phyloP scores from a whole-genome alignment of 2,888 invertebrate genomes.

The Lasioglossum figueresi region DNA sequence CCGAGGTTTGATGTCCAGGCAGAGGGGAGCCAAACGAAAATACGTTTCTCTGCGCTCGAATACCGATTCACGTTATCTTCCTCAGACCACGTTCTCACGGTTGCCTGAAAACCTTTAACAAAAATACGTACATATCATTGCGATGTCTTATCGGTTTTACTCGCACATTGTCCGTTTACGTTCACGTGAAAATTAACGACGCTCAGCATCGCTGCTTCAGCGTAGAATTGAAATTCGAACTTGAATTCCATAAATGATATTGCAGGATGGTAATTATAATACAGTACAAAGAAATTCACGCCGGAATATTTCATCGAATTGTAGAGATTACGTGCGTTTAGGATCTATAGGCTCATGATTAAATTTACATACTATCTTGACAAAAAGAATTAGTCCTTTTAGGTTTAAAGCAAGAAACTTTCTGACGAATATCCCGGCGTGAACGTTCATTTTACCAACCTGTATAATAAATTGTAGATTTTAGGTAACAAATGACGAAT shows the following conservation, averaged over 20 bases:
- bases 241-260: neutral
- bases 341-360: neutral
- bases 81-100: neutral
- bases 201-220: neutral
- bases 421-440: neutral
- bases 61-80: neutral
- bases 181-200: neutral
- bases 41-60: neutral
- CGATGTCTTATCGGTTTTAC: conserved; percentile 15
- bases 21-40: neutral
- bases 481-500: neutral
- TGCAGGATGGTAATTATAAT: neutral
- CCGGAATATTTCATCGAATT: neutral
- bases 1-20: conserved; percentile 18
- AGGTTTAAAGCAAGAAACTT: neutral
- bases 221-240: neutral
- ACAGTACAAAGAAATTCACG: neutral
- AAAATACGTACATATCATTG: conserved; percentile 46
- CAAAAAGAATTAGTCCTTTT: neutral
- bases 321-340: neutral
- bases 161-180: neutral
- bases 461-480: conserved; percentile 1
- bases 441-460: neutral
- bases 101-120: conserved; percentile 18
- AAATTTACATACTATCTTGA: neutral